Evolutionary conservation across 1,140 invertebrate genomes (phyloP).

Genomic region (Hycleus phaleratus): DNA sequence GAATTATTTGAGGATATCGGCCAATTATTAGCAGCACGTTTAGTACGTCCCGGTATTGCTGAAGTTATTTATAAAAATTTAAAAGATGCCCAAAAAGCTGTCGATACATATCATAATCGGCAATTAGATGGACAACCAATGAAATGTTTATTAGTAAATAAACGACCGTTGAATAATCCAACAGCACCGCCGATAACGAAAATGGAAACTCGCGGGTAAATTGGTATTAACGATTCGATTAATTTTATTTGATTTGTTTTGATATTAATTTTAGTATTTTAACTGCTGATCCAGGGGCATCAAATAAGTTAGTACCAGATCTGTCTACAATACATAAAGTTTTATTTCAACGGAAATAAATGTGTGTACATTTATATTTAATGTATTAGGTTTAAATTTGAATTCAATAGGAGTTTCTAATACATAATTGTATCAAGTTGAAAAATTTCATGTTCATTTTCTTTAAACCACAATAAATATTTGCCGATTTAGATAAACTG

Average conservation of each 20-base stretch:
- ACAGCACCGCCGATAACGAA: conserved; percentile 43
- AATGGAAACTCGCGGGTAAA: conserved; percentile 25
- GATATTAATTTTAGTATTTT: conserved; percentile 8
- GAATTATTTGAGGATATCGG: conserved; percentile 91
- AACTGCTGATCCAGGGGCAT: conserved; percentile 7
- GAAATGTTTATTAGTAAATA: conserved; percentile 71
- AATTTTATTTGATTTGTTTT: conserved; percentile 4
- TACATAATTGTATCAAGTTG: too few species aligned
- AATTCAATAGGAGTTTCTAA: too few species aligned
- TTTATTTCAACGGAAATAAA: conserved; percentile 37
- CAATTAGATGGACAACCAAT: conserved; percentile 80
- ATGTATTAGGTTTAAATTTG: not conserved
- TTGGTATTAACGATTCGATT: conserved; percentile 7
- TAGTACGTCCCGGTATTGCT: conserved; percentile 78
- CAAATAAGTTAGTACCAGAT: conserved; percentile 37
- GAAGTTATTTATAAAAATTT: conserved; percentile 82
- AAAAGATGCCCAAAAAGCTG: conserved; percentile 79
- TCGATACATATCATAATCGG: conserved; percentile 85
- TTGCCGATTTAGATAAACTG: too few species aligned
- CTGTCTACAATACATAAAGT: conserved; percentile 40
- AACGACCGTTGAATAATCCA: conserved; percentile 53
- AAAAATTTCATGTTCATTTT: too few species aligned
- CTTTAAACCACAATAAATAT: too few species aligned
- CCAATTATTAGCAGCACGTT: conserved; percentile 68
- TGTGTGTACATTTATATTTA: not conserved